Evolutionary conservation across 2,888 invertebrate species (phyloP), one percentile per base, ranked within the genome.

Genomic region (Dysmachus trigonus): DNA sequence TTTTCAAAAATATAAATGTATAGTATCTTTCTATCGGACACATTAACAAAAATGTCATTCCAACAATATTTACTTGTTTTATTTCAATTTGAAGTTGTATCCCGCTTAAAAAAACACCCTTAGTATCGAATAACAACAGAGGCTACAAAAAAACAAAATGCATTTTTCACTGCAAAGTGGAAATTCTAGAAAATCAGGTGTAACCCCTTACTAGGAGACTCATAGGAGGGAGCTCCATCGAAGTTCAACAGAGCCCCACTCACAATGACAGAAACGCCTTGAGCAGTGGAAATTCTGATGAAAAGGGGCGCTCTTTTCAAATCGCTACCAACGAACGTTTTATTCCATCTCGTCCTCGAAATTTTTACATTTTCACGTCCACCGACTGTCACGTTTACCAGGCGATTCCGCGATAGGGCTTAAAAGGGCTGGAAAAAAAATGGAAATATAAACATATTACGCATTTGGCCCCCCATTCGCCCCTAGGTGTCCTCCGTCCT

Each of bases 371-470:
- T 62, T 79, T 27, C 22, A 79, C 30, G 51, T 41, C 51, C 30
- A 47, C 47, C 15, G 79, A 47, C 27, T 77, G 47, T 47, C 41
- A n/a, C n/a, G n/a, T n/a, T n/a, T n/a, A n/a, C n/a, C n/a, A n/a
- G n/a, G 41, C 10, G 13, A n/a, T 22, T 15, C 13, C 30, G n/a
- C 31, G 47, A 79, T 18, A 31, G 79, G 51, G 47, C 27, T 51
- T 30, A 51, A 79, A 79, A 47, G 31, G 83, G 18, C 71, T 83
- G 38, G 72, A 41, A 72, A 79, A 82, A 62, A 81, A 83, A 71
- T 72, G 83, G 35, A 83, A 83, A 83, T 72, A 83, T 83, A 72
- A 83, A 83, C 38, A 83, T 30, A 41, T 81, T 53, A 53, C 53
- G 81, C 73, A 73, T 15, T 73, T 6, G 13, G 13, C 73, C 6